phyloP scores from a whole-genome alignment of 2,113 vertebrate species.

The Jacana jacana region DNA sequence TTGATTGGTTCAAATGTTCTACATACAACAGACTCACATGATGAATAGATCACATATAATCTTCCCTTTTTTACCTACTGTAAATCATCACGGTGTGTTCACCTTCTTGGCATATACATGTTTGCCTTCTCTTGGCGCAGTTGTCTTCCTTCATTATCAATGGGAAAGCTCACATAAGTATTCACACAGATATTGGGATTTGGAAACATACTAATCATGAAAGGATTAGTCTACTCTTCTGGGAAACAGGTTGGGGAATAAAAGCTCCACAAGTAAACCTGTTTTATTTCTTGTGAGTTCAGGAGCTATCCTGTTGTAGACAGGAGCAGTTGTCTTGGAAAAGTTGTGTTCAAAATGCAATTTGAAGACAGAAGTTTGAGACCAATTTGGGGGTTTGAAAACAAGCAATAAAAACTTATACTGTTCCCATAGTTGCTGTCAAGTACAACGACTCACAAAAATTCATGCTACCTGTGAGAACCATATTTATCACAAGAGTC shows the following conservation, averaged over 20 bases:
- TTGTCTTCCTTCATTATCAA: neutral
- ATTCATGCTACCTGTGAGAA: neutral
- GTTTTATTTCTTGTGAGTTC: neutral
- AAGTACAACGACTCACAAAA: neutral
- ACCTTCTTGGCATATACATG: neutral
- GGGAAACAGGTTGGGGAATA: neutral
- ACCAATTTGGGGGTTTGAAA: neutral
- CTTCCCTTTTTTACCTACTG: neutral
- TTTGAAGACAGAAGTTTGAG: neutral
- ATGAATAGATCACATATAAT: neutral
- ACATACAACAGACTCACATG: neutral
- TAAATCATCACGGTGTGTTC: neutral
- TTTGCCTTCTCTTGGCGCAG: neutral
- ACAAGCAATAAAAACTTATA: neutral
- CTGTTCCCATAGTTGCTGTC: neutral
- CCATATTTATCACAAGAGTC: neutral
- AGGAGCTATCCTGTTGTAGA: neutral
- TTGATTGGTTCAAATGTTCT: neutral
- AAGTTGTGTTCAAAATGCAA: neutral
- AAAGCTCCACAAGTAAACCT: neutral
- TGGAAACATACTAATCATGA: neutral
- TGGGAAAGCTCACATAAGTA: neutral
- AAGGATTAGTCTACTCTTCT: neutral
- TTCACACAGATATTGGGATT: neutral
- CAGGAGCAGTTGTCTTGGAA: neutral